Base-by-base conservation (phyloP, 2,888 invertebrate species). In the Dendrolimus pini region DNA sequence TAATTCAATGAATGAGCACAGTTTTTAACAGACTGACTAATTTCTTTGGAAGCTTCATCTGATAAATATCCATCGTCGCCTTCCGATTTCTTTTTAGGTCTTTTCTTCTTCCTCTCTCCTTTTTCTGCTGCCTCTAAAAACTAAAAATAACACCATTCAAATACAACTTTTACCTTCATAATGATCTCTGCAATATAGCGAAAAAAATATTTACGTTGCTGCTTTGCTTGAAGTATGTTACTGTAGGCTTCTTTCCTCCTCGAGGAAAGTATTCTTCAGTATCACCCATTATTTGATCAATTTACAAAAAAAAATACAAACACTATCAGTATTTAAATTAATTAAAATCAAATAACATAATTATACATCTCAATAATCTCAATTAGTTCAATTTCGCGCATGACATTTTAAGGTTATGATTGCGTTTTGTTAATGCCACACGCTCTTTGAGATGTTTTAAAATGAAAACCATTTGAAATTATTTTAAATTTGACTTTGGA, bases 201-300 rank as follows among this genome's bases (percentile, higher is more conserved):
- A 41, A 54, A 41, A 41, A 14, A 30, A 55, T 18, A 78, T 83
- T 78, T 72, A 86, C 87, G 63, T 89, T 89, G 62, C 83, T 80
- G 68, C 83, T 83, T 65, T 86, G 83, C 67, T 87, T 85, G 63
- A 88, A 90, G 73, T 87, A 75, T 65, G 82, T 81, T 52, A 80
- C 74, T 52, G 82, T 77, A 1, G 91, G 88, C 66, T 91, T 91
- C 69, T 85, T 90, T 9, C 92, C 92, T 56, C 92, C 92, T 59
- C 93, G 87, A 12, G 93, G 93, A 76, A 92, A 93, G 71, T 89
- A 91, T 71, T 92, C 92, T 67, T 92, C 92, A 56, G 80, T 81
- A 52, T 86, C 86, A 56, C 66, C 83, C 84, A 87, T 87, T 62
- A 52, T 69, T 68, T 18, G 55, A 56, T 9, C 56, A 13, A 56